A percentile compares a stretch with the other conserved stretches of the same genome.
Conservation (phyloP, 2,113 vertebrate species). For the Scartelaos histophorus region DNA sequence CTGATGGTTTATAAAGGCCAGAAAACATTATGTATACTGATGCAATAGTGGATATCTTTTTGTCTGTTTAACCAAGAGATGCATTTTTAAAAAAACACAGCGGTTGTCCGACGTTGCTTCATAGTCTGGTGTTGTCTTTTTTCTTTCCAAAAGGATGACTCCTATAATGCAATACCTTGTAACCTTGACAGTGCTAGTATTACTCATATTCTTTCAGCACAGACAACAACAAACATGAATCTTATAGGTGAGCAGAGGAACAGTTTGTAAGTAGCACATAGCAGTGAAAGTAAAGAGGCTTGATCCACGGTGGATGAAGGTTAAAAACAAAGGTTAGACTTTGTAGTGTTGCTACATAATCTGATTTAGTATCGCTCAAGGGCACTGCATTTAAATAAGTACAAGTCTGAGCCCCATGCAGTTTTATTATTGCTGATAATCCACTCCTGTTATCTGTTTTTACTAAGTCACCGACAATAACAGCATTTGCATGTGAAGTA, state of each 20-base stretch:
- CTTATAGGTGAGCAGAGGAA: neutral
- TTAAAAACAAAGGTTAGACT: constrained; percentile 19
- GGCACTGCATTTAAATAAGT: constrained; percentile 20
- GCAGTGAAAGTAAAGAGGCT: constrained; percentile 6
- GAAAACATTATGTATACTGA: neutral
- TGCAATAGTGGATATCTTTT: neutral
- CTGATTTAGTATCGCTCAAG: constrained; percentile 18
- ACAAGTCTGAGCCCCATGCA: neutral
- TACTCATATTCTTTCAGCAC: neutral
- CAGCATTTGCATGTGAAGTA: constrained; percentile 27
- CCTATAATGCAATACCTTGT: neutral
- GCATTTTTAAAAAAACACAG: constrained; percentile 1
- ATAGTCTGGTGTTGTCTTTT: neutral
- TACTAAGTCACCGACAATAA: constrained; percentile 24
- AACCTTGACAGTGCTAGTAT: neutral
- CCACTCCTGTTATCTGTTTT: constrained; percentile 30
- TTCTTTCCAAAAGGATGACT: neutral
- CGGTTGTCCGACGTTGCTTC: neutral
- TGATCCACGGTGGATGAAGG: constrained; percentile 2
- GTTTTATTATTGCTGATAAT: constrained; percentile 21
- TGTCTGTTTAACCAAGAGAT: neutral
- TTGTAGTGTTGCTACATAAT: constrained; percentile 16
- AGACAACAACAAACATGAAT: neutral
- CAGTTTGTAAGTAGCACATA: constrained; percentile 1
- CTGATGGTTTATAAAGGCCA: neutral